Conservation (phyloP, 1,140 invertebrate genomes). For the Vanessa tameamea region DNA sequence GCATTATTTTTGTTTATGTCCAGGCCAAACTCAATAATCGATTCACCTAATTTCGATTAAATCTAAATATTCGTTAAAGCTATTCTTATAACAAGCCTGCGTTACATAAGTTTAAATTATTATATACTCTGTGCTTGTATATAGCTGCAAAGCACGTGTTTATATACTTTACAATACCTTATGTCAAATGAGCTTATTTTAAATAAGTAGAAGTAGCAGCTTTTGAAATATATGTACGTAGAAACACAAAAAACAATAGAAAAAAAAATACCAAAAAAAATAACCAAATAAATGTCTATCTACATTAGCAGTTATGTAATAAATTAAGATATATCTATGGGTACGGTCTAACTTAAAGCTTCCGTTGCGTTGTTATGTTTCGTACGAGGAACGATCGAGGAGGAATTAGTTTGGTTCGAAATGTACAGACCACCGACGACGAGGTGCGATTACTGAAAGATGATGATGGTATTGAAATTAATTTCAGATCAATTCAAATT, state of each 20-base stretch:
- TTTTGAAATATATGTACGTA: constrained; percentile 15
- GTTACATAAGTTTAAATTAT: neutral
- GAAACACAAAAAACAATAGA: constrained; percentile 16
- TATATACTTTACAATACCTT: neutral
- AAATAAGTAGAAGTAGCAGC: constrained; percentile 16
- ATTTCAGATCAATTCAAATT: no score
- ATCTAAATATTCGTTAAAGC: no score
- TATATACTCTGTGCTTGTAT: neutral
- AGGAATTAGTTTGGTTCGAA: no score
- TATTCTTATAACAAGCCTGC: neutral
- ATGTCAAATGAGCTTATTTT: constrained; percentile 24
- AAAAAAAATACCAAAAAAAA: constrained; percentile 25
- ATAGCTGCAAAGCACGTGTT: neutral
- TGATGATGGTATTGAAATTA: no score
- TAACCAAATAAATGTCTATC: constrained; percentile 26
- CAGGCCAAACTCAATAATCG: no score
- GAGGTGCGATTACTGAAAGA: no score
- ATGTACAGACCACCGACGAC: no score
- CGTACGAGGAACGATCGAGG: neutral
- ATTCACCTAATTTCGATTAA: no score
- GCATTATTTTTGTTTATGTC: no score
- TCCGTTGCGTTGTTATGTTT: neutral
- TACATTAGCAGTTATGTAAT: constrained; percentile 13
- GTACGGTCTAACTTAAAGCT: neutral
- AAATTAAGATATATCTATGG: neutral